These are phyloP conservation scores for Shinisaurus crocodilurus DNA, from an alignment of 2,113 vertebrate species.

Conservation along the genomic window DNA sequence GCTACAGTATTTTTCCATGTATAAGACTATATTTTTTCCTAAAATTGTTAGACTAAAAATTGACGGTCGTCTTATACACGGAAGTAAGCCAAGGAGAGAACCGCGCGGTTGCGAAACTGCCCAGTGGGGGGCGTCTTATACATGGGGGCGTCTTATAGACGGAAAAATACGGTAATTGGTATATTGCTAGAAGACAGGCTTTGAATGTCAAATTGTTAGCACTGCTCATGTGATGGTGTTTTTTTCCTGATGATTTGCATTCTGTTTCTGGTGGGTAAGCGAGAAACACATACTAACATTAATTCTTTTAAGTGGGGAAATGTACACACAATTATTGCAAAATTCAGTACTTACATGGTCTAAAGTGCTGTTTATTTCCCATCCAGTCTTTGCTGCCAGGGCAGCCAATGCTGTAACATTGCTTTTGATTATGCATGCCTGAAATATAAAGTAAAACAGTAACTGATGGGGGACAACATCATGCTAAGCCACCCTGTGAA, in stretches of 20 bases:
- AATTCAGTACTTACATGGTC: constrained; percentile 66
- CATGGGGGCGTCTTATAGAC: too few relatives aligned
- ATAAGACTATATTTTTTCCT: too few relatives aligned
- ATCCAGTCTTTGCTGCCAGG: constrained; percentile 74
- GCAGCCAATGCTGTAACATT: constrained; percentile 75
- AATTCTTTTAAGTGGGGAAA: background rate
- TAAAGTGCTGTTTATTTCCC: constrained; percentile 71
- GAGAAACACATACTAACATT: background rate
- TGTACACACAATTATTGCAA: background rate
- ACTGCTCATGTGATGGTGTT: background rate
- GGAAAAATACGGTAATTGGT: too few relatives aligned
- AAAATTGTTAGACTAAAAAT: too few relatives aligned
- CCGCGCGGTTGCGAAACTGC: too few relatives aligned
- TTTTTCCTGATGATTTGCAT: background rate
- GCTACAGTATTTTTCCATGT: too few relatives aligned
- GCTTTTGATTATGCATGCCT: constrained; percentile 76
- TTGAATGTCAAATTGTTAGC: background rate
- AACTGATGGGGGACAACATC: background rate
- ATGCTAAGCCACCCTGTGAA: background rate
- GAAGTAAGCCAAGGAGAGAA: too few relatives aligned
- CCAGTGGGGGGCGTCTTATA: too few relatives aligned
- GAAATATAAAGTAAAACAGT: constrained; percentile 46
- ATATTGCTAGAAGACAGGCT: background rate
- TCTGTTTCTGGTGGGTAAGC: background rate
- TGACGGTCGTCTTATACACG: too few relatives aligned